phyloP scores from a whole-genome alignment of 1,140 invertebrate genomes.

The Hetaerina americana region DNA sequence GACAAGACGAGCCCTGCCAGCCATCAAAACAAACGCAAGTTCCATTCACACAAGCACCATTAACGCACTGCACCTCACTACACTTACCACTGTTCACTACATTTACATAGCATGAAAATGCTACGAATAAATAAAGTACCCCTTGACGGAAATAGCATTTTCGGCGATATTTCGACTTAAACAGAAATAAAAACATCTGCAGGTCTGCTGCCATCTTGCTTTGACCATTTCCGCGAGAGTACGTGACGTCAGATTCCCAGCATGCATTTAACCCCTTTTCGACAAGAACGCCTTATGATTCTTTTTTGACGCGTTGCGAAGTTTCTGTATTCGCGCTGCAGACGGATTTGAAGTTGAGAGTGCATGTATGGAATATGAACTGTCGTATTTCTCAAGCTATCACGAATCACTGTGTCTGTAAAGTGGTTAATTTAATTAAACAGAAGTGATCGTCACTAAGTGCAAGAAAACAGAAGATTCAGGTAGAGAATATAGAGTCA shows the following conservation, averaged over 20 bases:
- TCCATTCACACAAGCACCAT: slow-evolving; percentile 68
- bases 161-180: slow-evolving; percentile 68
- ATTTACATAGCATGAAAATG: slow-evolving; percentile 35
- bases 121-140: slow-evolving; percentile 25
- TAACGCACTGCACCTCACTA: slow-evolving; percentile 37
- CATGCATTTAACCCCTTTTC: neutral
- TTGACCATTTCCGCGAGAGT: neutral
- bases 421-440: too few relatives aligned
- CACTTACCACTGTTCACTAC: slow-evolving; percentile 30
- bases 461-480: too few relatives aligned
- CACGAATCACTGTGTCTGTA: too few relatives aligned
- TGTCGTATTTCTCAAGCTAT: too few relatives aligned
- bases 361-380: too few relatives aligned
- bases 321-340: too few relatives aligned
- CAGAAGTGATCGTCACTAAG: too few relatives aligned
- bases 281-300: neutral
- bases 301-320: too few relatives aligned
- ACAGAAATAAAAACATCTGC: slow-evolving; percentile 73
- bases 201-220: slow-evolving; percentile 57
- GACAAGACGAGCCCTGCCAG: slow-evolving; percentile 77
- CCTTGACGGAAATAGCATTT: slow-evolving; percentile 34
- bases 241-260: neutral
- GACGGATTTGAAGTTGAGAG: too few relatives aligned
- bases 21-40: slow-evolving; percentile 78
- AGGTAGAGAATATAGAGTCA: too few relatives aligned